Evolutionary conservation across 2,113 vertebrate species (phyloP).

Genomic region (Triplophysa tibetana): DNA sequence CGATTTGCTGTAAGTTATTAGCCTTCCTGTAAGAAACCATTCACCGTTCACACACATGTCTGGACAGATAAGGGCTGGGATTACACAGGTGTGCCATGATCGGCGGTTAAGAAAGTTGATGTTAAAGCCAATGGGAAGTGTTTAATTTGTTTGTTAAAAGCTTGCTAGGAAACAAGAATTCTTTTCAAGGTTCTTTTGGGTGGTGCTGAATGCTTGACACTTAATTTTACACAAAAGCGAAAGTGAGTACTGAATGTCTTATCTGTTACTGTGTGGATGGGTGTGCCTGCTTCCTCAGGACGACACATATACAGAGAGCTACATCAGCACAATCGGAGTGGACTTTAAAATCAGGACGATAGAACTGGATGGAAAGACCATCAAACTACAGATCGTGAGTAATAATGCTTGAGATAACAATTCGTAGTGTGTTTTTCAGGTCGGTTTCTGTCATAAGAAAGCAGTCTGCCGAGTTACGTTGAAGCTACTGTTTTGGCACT

Average conservation of each 20-base stretch:
- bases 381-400: slow-evolving; percentile 99
- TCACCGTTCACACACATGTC: background rate
- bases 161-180: too few species aligned
- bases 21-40: background rate
- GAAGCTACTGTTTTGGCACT: too few species aligned
- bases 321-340: slow-evolving; percentile 98
- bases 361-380: slow-evolving; percentile 97
- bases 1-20: slow-evolving; percentile 92
- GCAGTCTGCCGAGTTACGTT: too few species aligned
- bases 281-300: slow-evolving; percentile 73
- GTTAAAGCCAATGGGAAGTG: background rate
- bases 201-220: too few species aligned
- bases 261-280: background rate
- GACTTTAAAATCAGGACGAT: slow-evolving; percentile 99
- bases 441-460: too few species aligned
- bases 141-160: too few species aligned
- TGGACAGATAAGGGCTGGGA: background rate
- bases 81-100: background rate
- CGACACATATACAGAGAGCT: slow-evolving; percentile 98
- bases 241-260: background rate
- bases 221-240: too few species aligned
- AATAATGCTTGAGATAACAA: background rate
- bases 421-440: background rate
- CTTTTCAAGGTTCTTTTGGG: too few species aligned
- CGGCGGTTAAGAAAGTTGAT: background rate